Base-by-base conservation (phyloP, 2,888 invertebrate genomes). In the Latrodectus hesperus region DNA sequence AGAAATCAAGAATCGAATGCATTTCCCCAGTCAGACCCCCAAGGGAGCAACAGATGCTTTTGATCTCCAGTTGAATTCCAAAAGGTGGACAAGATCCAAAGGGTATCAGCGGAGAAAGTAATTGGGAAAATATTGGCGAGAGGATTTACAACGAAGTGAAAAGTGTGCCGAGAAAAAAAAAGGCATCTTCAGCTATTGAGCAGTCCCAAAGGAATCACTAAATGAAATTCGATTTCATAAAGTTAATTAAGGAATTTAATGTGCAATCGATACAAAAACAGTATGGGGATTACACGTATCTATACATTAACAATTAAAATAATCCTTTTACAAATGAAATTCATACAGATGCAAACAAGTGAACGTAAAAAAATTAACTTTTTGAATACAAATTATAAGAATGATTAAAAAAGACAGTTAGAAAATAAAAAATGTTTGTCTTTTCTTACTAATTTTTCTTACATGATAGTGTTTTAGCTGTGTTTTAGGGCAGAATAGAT, bases 41-140 rank as follows among this genome's bases (percentile, higher is more conserved):
- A 83, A 64, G 76, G 76, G 65, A 49, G 38, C 52, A 65, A 53
- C 75, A 83, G 83, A 83, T 76, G 76, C 83, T 83, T 81, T 74
- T 74, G 81, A 81, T 73, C 65, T 52, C 12, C 70, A 22, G 60
- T 52, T 55, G 9, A 76, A 65, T 17, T 76, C 22, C 64, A 76
- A 17, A 60, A 64, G 38, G 38, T 38, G 38, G 55, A 14, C 73
- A 38, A 38, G 6, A 4, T 38, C 38, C 38, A 38, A 38, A 38
- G 38, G 38, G 38, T 38, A 38, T 38, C 38, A 38, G 38, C 6
- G 38, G 38, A 70, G 72, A 49, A 71, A 65, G 73, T 81, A 81
- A 81, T 81, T 81, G 81, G 67, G 16, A 74, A 81, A 67, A 73
- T 73, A 81, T 74, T 74, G 38, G 53, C 65, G 53, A 22, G 17